phyloP scores from a whole-genome alignment of 2,113 vertebrate genomes.

The Colius striatus region DNA sequence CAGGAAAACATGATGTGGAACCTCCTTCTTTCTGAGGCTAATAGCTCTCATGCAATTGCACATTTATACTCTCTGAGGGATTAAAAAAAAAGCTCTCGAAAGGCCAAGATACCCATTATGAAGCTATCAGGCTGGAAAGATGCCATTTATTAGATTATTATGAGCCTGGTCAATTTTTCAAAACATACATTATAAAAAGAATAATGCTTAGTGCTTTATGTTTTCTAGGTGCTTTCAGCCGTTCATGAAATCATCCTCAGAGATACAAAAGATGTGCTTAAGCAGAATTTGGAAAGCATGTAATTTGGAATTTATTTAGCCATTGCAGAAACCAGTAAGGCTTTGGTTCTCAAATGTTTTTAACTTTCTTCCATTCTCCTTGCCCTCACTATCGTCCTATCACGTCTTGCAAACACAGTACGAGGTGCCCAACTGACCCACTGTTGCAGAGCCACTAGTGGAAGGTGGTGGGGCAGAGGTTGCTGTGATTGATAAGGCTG shows the following conservation, averaged over 20 bases:
- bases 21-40: background rate
- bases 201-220: background rate
- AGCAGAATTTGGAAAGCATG: background rate
- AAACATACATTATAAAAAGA: background rate
- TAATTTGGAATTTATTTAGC: background rate
- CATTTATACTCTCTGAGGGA: background rate
- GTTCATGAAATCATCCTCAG: background rate
- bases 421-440: background rate
- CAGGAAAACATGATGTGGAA: background rate
- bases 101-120: constrained; percentile 2
- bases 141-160: constrained; percentile 17
- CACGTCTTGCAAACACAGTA: background rate
- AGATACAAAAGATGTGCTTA: background rate
- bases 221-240: constrained; percentile 3
- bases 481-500: background rate
- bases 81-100: background rate
- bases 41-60: background rate
- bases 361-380: background rate
- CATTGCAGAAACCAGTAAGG: background rate
- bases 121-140: constrained; percentile 14
- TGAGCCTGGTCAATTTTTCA: background rate
- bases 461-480: background rate
- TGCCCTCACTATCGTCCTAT: background rate
- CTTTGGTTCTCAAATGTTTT: background rate
- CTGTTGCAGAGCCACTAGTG: background rate